These are phyloP conservation scores for Griposia aprilina DNA, from an alignment of 2,888 invertebrate species.

Conservation along the genomic window DNA sequence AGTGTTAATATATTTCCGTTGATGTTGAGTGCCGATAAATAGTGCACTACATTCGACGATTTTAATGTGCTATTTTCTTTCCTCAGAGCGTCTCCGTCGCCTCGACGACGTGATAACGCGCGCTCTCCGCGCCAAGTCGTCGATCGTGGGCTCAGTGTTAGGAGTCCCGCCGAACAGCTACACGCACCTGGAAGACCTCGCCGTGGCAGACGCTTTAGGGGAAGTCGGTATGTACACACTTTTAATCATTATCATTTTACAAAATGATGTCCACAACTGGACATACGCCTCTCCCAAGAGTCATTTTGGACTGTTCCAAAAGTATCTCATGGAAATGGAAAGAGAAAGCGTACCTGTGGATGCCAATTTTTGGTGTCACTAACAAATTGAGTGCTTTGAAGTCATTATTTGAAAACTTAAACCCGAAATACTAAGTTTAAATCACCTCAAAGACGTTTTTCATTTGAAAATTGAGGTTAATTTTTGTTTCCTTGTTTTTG, in stretches of 20 bases:
- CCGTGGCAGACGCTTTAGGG: slow-evolving; percentile 82
- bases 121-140: slow-evolving; percentile 81
- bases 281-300: background rate
- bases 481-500: background rate
- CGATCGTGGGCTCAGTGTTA: slow-evolving; percentile 77
- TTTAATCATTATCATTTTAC: background rate
- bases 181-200: slow-evolving; percentile 81
- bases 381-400: background rate
- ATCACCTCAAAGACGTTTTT: background rate
- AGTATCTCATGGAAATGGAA: background rate
- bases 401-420: background rate
- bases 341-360: background rate
- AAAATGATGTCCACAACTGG: background rate
- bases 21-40: too few relatives aligned
- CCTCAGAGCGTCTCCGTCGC: slow-evolving; percentile 83
- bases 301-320: background rate
- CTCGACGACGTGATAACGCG: slow-evolving; percentile 81
- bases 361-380: background rate
- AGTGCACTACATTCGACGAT: background rate
- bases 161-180: slow-evolving; percentile 77
- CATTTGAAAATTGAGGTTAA: background rate
- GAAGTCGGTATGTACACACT: slow-evolving; percentile 75
- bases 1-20: too few relatives aligned
- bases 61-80: accelerated
- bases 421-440: background rate